Conservation (phyloP, 2,113 vertebrate species). For the Dasyornis broadbenti region DNA sequence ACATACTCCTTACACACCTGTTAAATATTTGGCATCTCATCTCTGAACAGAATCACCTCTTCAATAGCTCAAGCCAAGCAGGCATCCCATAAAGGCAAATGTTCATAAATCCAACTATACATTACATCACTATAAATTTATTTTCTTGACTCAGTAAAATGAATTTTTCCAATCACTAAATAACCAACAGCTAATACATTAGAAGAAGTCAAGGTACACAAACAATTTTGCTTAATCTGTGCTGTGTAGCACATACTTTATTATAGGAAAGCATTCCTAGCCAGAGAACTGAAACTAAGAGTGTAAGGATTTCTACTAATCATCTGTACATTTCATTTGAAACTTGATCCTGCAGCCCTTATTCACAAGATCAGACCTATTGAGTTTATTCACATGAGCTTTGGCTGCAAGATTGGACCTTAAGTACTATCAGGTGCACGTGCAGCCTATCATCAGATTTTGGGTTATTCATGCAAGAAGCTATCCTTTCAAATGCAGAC, state of each 20-base stretch:
- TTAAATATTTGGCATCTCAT: not conserved
- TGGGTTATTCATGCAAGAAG: conserved; percentile 64
- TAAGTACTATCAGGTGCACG: conserved; percentile 65
- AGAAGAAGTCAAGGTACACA: not conserved
- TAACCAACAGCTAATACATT: not conserved
- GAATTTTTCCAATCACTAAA: not conserved
- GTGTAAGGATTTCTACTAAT: conserved; percentile 37
- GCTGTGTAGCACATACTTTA: not conserved
- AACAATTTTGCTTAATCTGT: not conserved
- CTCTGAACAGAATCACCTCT: not conserved
- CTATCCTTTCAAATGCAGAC: conserved; percentile 64
- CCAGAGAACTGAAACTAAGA: conserved; percentile 12
- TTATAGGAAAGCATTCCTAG: not conserved
- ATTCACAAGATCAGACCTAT: conserved; percentile 64
- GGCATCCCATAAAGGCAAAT: not conserved
- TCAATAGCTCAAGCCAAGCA: not conserved
- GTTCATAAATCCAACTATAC: rapidly evolving
- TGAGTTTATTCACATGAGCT: conserved; percentile 63
- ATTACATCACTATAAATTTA: not conserved
- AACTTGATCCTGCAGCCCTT: conserved; percentile 61
- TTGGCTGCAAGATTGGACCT: conserved; percentile 64
- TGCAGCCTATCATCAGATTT: conserved; percentile 65
- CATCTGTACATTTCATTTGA: conserved; percentile 53
- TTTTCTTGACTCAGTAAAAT: not conserved
- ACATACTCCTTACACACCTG: not conserved